Evolutionary conservation across 2,797 vertebrate genomes (phyloP), one percentile per base, ranked within the genome.

Genomic region (Acanthopagrus latus): DNA sequence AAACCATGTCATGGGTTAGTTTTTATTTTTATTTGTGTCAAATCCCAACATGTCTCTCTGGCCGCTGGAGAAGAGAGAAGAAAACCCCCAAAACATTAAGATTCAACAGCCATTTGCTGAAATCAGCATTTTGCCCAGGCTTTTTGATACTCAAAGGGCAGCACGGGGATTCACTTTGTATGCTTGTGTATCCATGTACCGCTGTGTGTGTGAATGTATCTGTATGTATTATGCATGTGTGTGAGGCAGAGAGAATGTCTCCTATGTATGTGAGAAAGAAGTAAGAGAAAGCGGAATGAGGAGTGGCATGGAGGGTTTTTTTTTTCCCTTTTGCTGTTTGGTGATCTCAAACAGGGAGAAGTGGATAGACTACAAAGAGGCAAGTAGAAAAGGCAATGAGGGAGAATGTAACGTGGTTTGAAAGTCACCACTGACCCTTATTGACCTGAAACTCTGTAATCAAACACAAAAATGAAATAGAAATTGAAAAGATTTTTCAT

Each of bases 41-140:
- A 71, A 64, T 60, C 52, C 51, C 17, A 74, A 69, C 33, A 64
- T 43, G 55, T 55, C 13, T 50, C 63, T 64, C 0, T 44, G 50
- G 44, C 38, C 66, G 68, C 41, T 0, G 23, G 60, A 71, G 62
- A 50, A 64, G 5, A 13, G 10, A 6, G 0, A 48, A 59, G 64
- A 58, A 56, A 57, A 0, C 3, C 16, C 21, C 3, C 0, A 9
- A 23, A 58, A 59, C 17, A 47, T 54, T n/a, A 51, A 71, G n/a
- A 86, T 80, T 80, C 63, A 80, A 62, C 51, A 47, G 9, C 23
- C 21, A 43, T 51, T 52, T 6, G 7, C 44, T 55, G 59, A 58
- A 84, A 71, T 73, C 33, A 66, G 52, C 48, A 57, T 77, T 50
- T 65, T 44, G 62, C 29, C 17, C 33, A 17, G 33, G 27, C 17